Conservation (phyloP, 1,140 invertebrate genomes). For the Coboldia fuscipes region DNA sequence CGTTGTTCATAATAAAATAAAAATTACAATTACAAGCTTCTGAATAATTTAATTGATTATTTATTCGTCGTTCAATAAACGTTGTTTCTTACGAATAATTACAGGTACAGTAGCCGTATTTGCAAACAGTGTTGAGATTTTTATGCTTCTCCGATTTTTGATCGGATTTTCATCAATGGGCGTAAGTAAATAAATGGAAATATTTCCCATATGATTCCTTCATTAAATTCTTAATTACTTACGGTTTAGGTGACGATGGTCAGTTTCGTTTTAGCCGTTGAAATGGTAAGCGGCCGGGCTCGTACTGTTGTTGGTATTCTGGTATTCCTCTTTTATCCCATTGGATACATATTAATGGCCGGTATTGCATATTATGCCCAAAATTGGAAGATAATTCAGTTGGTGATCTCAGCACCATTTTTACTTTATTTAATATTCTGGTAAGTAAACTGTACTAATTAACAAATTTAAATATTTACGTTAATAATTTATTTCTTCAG, state of each 20-base stretch:
- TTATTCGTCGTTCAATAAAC: too few relatives aligned
- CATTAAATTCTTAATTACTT: too few relatives aligned
- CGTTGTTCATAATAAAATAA: too few relatives aligned
- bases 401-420: constrained; percentile 44
- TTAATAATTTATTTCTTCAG: constrained; percentile 19
- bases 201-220: too few relatives aligned
- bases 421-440: constrained; percentile 36
- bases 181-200: too few relatives aligned
- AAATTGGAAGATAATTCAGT: constrained; percentile 47
- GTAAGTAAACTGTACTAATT: constrained; percentile 20
- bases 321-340: constrained; percentile 42
- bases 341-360: constrained; percentile 47
- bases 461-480: constrained; percentile 9
- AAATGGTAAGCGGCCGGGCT: constrained; percentile 47
- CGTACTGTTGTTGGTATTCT: constrained; percentile 45
- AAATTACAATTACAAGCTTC: too few relatives aligned
- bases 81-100: too few relatives aligned
- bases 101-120: constrained; percentile 33
- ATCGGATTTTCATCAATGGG: constrained; percentile 40
- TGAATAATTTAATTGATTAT: too few relatives aligned
- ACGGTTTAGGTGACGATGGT: constrained; percentile 51
- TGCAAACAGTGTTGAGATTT: constrained; percentile 36
- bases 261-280: constrained; percentile 48
- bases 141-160: constrained; percentile 33
- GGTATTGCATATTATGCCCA: constrained; percentile 36